These are phyloP conservation scores for Numida meleagris DNA, from an alignment of 2,113 vertebrate species.

Conservation along the genomic window DNA sequence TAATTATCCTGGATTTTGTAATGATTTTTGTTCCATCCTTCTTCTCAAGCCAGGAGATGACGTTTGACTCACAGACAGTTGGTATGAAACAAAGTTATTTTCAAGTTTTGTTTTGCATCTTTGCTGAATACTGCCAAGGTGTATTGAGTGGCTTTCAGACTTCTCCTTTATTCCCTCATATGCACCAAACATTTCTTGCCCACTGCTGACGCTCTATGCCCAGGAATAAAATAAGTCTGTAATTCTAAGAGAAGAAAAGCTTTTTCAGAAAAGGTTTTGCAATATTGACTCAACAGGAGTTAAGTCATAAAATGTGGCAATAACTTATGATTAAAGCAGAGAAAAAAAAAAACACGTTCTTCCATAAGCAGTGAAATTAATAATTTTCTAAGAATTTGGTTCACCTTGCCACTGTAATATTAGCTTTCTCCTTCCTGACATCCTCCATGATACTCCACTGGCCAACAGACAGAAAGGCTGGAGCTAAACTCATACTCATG, in stretches of 20 bases:
- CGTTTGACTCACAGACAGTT: neutral
- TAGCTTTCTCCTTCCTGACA: neutral
- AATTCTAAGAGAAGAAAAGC: conserved; percentile 33
- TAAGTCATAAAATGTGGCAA: neutral
- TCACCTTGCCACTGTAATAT: neutral
- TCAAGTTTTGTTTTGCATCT: neutral
- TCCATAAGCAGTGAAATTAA: neutral
- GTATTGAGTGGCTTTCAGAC: neutral
- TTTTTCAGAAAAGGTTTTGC: conserved; percentile 18
- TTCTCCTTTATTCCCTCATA: neutral
- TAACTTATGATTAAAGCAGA: neutral
- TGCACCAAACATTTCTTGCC: neutral
- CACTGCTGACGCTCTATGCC: neutral
- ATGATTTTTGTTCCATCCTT: neutral
- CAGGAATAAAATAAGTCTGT: neutral
- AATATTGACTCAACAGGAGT: conserved; percentile 10
- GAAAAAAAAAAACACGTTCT: neutral
- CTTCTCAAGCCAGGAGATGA: neutral
- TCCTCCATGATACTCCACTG: neutral
- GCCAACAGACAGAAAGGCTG: neutral
- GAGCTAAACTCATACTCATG: neutral
- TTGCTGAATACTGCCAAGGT: neutral
- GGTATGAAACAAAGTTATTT: conserved; percentile 4
- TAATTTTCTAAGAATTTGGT: conserved; percentile 22
- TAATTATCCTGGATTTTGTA: neutral